phyloP scores from a whole-genome alignment of 2,797 vertebrate genomes.

The Crenuchus spilurus region DNA sequence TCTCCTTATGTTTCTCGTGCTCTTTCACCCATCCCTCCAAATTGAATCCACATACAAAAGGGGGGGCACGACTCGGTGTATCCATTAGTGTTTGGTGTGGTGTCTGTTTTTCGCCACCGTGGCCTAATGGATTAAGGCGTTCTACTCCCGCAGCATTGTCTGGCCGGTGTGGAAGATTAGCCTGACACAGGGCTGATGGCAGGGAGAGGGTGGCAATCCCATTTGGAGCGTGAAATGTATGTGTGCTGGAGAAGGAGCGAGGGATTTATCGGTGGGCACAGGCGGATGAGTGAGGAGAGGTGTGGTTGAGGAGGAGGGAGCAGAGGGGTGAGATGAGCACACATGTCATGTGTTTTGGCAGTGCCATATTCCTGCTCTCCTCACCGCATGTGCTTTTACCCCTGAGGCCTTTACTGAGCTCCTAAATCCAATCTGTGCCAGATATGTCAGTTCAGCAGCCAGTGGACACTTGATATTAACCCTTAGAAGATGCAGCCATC shows the following conservation, averaged over 20 bases:
- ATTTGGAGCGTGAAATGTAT: constrained; percentile 71
- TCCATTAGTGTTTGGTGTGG: constrained; percentile 51
- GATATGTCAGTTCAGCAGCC: not conserved
- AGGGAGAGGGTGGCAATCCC: constrained; percentile 72
- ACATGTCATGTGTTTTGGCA: constrained; percentile 34
- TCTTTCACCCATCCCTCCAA: constrained; percentile 56
- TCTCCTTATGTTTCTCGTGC: constrained; percentile 35
- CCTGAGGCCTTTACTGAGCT: constrained; percentile 2
- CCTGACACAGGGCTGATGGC: constrained; percentile 71
- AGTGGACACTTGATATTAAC: not conserved
- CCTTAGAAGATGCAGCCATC: too few species aligned
- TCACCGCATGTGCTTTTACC: constrained; percentile 24
- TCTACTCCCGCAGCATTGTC: constrained; percentile 74
- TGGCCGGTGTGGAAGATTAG: constrained; percentile 72
- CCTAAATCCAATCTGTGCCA: not conserved
- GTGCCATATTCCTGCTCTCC: constrained; percentile 19
- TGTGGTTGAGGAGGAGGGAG: constrained; percentile 15
- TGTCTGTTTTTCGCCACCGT: constrained; percentile 57
- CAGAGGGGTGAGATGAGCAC: constrained; percentile 7
- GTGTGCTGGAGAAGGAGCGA: constrained; percentile 22
- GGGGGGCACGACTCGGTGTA: constrained; percentile 57
- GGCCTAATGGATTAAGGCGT: constrained; percentile 76
- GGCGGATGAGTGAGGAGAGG: constrained; percentile 1
- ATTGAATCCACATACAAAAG: constrained; percentile 72
- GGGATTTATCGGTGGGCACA: constrained; percentile 39